phyloP scores from a whole-genome alignment of 2,113 vertebrate genomes.

The Montifringilla adamsi region DNA sequence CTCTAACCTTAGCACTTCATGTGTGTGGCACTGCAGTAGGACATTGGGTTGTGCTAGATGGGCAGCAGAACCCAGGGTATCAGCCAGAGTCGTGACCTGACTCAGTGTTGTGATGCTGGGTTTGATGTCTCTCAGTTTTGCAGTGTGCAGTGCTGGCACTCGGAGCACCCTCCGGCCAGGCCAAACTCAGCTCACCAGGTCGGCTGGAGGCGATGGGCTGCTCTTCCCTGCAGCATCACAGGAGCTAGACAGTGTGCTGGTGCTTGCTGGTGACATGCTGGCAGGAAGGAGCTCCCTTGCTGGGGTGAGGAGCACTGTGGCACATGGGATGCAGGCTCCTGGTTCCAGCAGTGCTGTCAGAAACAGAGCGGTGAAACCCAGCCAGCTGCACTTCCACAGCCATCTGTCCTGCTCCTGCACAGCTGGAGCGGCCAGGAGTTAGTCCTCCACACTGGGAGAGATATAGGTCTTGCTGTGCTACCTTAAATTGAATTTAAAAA shows the following conservation, averaged over 20 bases:
- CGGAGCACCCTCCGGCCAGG: not conserved
- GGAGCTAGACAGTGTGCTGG: not conserved
- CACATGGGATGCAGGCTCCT: not conserved
- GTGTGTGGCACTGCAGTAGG: not conserved
- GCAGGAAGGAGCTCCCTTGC: not conserved
- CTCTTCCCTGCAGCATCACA: not conserved
- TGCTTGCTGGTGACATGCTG: not conserved
- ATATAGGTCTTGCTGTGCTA: not conserved
- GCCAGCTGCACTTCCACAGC: not conserved
- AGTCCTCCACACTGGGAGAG: not conserved
- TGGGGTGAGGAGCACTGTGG: not conserved
- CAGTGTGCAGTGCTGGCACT: not conserved
- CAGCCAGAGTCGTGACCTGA: not conserved
- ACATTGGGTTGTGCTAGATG: rapidly evolving
- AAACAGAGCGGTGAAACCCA: rapidly evolving
- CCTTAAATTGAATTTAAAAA: slow-evolving; percentile 42
- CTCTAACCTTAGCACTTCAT: not conserved
- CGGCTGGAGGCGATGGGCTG: not conserved
- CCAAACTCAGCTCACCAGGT: not conserved
- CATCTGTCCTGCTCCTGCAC: not conserved
- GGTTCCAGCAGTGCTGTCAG: not conserved
- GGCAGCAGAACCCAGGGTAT: not conserved
- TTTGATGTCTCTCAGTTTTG: not conserved
- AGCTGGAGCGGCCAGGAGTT: not conserved
- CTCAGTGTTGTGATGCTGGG: not conserved